Conservation (phyloP, 2,113 vertebrate species). For the Murina feae region DNA sequence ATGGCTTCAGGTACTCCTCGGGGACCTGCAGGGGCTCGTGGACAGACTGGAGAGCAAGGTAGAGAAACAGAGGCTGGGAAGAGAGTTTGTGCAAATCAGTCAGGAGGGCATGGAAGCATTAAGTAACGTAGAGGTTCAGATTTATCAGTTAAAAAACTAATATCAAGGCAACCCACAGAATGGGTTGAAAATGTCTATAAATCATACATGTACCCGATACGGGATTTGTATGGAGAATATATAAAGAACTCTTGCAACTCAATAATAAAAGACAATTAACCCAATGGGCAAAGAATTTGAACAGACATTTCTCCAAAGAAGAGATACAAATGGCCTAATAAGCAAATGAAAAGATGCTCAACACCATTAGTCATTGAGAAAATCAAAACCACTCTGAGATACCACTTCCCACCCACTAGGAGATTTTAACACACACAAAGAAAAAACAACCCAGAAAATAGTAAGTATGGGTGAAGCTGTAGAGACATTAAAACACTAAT, state of each 20-base stretch:
- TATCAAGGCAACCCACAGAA: background rate
- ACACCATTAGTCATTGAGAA: background rate
- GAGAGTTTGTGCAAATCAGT: conserved; percentile 37
- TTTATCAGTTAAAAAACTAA: background rate
- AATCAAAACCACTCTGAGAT: background rate
- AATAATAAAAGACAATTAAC: background rate
- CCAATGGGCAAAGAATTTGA: background rate
- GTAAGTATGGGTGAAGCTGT: background rate
- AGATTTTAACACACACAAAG: background rate
- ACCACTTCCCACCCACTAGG: background rate
- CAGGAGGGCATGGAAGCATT: background rate
- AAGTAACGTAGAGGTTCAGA: background rate
- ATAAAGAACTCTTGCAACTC: background rate
- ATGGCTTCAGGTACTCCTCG: conserved; percentile 85
- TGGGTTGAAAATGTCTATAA: background rate
- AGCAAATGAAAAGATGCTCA: background rate
- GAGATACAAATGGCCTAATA: background rate
- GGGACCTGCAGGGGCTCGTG: conserved; percentile 93
- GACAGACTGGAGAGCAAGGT: conserved; percentile 93
- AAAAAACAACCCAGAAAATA: background rate
- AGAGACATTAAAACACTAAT: background rate
- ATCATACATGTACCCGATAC: background rate
- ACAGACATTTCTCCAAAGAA: conserved; percentile 19
- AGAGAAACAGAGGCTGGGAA: conserved; percentile 94
- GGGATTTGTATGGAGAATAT: background rate